Evolutionary conservation across 1,140 invertebrate species (phyloP).

Genomic region (Drosophila virilis): DNA sequence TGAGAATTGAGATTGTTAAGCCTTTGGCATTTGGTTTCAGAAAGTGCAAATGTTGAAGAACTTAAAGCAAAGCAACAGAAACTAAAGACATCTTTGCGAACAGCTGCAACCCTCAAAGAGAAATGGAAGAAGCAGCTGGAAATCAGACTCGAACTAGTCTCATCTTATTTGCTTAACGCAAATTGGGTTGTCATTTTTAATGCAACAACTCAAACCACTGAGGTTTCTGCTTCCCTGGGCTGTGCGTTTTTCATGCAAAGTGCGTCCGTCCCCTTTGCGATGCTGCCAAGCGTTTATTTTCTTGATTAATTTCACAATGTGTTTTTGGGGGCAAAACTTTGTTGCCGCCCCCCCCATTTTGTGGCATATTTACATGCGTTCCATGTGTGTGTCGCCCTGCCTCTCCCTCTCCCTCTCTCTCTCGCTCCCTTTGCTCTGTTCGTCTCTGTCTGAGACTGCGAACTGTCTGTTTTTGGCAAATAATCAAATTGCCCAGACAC

Average conservation of each 20-base stretch:
- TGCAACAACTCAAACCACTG: slow-evolving; percentile 59
- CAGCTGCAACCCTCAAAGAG: slow-evolving; percentile 18
- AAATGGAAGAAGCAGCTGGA: slow-evolving; percentile 2
- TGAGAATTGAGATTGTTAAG: background rate
- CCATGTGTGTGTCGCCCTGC: slow-evolving; percentile 12
- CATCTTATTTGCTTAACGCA: slow-evolving; percentile 79
- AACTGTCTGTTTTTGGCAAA: slow-evolving; percentile 73
- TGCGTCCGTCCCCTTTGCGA: slow-evolving; percentile 40
- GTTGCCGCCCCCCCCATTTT: slow-evolving; percentile 42
- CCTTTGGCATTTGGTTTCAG: background rate
- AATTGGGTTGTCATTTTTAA: slow-evolving; percentile 82
- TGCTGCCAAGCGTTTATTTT: slow-evolving; percentile 80
- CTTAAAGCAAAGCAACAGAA: background rate
- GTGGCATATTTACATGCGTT: slow-evolving; percentile 44
- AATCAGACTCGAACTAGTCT: slow-evolving; percentile 53
- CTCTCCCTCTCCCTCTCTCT: slow-evolving; percentile 3
- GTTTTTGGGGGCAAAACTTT: slow-evolving; percentile 53
- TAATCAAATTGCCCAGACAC: slow-evolving; percentile 81
- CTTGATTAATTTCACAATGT: slow-evolving; percentile 81
- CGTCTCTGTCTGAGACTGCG: slow-evolving; percentile 15
- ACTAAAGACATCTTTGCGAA: slow-evolving; percentile 1
- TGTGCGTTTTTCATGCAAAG: slow-evolving; percentile 66
- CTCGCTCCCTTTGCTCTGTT: slow-evolving; percentile 7
- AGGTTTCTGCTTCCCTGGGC: slow-evolving; percentile 27
- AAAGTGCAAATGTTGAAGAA: background rate